phyloP scores from a whole-genome alignment of 2,888 invertebrate genomes.

The Andrena fulva region DNA sequence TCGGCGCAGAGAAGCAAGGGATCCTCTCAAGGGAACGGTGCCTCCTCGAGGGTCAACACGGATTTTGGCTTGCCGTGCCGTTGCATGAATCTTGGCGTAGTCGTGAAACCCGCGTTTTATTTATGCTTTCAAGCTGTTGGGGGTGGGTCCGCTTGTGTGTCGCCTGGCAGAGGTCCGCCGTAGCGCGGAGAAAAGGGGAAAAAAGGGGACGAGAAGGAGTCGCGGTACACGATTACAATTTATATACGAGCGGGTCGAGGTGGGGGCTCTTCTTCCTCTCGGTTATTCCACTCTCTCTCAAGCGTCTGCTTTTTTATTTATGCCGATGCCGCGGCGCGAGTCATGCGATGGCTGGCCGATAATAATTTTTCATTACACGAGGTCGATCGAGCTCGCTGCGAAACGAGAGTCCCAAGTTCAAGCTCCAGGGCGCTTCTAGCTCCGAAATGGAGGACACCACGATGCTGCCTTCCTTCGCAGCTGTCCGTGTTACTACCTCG shows the following conservation, averaged over 20 bases:
- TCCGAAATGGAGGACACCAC: not conserved
- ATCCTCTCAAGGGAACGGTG: constrained; percentile 1
- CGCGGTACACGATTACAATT: constrained; percentile 61
- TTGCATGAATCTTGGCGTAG: constrained; percentile 59
- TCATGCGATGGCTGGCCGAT: constrained; percentile 50
- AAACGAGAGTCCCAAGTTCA: constrained; percentile 9
- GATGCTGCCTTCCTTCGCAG: not conserved
- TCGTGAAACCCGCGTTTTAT: constrained; percentile 57
- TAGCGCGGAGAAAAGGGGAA: not conserved
- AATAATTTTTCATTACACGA: constrained; percentile 70
- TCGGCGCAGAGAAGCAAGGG: constrained; percentile 5
- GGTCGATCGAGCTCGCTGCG: constrained; percentile 38
- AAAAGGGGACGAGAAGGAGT: not conserved
- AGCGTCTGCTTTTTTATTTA: constrained; percentile 51
- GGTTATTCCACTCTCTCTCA: constrained; percentile 45
- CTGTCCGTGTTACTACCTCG: not conserved
- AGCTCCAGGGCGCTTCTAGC: not conserved
- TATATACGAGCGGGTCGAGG: constrained; percentile 41
- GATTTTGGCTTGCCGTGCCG: constrained; percentile 40
- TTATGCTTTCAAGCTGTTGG: constrained; percentile 54
- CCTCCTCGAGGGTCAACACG: constrained; percentile 50
- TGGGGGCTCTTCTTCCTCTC: constrained; percentile 13
- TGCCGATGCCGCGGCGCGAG: constrained; percentile 34
- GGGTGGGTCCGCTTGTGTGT: not conserved
- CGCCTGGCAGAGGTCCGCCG: constrained; percentile 35